Base-by-base conservation (phyloP, 2,113 vertebrate species). In the Gallinago media region DNA sequence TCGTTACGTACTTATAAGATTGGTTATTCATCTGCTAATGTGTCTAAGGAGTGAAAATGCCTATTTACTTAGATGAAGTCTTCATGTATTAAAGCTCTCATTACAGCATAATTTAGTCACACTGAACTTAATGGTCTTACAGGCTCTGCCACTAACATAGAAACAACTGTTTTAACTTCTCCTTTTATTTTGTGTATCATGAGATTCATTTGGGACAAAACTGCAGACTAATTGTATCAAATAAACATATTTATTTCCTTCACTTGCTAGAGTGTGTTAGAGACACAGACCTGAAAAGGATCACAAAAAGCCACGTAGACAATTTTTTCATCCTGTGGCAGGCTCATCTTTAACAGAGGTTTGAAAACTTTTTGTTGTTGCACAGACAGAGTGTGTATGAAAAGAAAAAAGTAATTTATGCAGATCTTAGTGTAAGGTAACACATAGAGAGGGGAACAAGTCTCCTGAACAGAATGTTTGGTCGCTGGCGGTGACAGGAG, bases 21-120 rank as follows among this genome's bases (percentile, higher is more conserved):
- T 63, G 63, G 47, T 90, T 94, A 80, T 94, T 93, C 66, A 88
- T 74, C 75, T 94, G 31, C 67, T 95, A 80, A 82, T 83, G 20
- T 40, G 8, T 79, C 81, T 62, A 66, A 61, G 62, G 12, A 88
- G 27, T 66, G 63, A 88, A 95, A 94, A 90, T 88, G 72, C 38
- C 66, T 92, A 11, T 88, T 97, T 93, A 83, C 46, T 94, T 87
- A 85, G 61, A 65, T 62, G 40, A 42, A 72, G 19, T 92, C 66
- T 93, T 59, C 36, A 90, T 59, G 63, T 79, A 94, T 75, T 80
- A 80, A 82, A 93, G 36, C 32, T 87, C 65, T 73, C 55, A 1
- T 59, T 47, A 77, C 55, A 82, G 42, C 54, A 15, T 34, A 85
- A 81, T 90, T 94, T 63, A 67, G 47, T 34, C 76, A 65, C 42